A percentile compares a stretch with the other conserved stretches of the same genome.
These are phyloP conservation scores for Platycnemis pennipes DNA, from an alignment of 2,888 invertebrate genomes.

Conservation along the genomic window DNA sequence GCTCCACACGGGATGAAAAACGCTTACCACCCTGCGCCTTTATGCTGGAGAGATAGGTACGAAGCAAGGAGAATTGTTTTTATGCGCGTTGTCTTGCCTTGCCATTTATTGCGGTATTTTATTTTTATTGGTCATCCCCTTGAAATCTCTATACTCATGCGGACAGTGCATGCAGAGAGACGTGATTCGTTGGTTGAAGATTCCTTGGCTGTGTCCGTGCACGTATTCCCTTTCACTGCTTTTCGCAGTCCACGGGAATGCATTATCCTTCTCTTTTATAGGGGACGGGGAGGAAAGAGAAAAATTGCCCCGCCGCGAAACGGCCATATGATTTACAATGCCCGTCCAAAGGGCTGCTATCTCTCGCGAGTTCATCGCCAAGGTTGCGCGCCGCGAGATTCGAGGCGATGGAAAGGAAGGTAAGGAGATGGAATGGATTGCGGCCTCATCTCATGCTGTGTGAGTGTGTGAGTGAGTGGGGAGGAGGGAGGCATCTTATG, in stretches of 20 bases:
- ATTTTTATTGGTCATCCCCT: background rate
- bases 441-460: too few species aligned
- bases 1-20: background rate
- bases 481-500: too few species aligned
- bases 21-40: background rate
- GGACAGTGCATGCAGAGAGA: background rate
- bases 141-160: background rate
- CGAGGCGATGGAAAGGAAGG: background rate
- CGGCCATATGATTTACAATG: background rate
- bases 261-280: background rate
- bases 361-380: background rate
- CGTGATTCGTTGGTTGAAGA: background rate
- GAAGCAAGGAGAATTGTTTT: background rate
- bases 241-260: background rate
- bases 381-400: background rate
- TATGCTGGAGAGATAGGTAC: background rate
- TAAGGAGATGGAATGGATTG: too few species aligned
- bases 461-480: too few species aligned
- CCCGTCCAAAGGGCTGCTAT: background rate
- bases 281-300: background rate
- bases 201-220: background rate
- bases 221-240: slow-evolving; percentile 2
- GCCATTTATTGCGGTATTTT: background rate
- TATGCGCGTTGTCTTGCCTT: background rate
- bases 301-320: background rate